Evolutionary conservation across 2,113 vertebrate species (phyloP).

Genomic region (Cygnus atratus): DNA sequence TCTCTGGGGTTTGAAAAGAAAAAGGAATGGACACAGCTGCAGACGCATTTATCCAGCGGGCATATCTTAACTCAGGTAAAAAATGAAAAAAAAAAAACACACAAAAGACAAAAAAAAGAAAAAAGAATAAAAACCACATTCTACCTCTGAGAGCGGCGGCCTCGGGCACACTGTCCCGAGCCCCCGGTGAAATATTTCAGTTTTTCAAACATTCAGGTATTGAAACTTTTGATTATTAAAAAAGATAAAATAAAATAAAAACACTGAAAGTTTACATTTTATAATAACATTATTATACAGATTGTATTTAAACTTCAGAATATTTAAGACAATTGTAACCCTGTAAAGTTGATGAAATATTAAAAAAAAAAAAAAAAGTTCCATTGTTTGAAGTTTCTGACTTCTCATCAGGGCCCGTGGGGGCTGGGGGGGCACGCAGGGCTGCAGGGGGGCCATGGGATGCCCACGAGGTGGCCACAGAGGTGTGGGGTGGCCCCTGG

Average conservation of each 20-base stretch:
- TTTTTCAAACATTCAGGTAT: slow-evolving; percentile 78
- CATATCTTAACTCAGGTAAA: slow-evolving; percentile 76
- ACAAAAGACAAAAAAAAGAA: slow-evolving; percentile 9
- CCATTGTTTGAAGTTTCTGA: neutral
- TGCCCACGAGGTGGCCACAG: neutral
- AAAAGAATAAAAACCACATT: slow-evolving; percentile 67
- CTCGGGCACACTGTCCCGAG: neutral
- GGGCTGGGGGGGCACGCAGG: neutral
- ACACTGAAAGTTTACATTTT: slow-evolving; percentile 88
- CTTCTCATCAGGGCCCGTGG: neutral
- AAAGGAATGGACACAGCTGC: slow-evolving; percentile 15
- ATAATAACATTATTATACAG: slow-evolving; percentile 85
- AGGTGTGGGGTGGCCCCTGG: neutral
- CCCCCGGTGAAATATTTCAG: slow-evolving; percentile 54
- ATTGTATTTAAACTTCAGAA: slow-evolving; percentile 88
- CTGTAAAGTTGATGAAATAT: slow-evolving; percentile 81
- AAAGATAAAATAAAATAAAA: slow-evolving; percentile 63
- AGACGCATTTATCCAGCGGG: slow-evolving; percentile 2
- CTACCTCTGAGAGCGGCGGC: slow-evolving; percentile 74
- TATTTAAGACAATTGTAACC: slow-evolving; percentile 86
- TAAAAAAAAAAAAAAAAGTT: slow-evolving; percentile 69
- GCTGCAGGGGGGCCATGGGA: neutral
- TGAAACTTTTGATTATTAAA: slow-evolving; percentile 77
- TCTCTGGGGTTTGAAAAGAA: slow-evolving; percentile 43
- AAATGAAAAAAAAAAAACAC: neutral